A percentile compares a stretch with the other conserved stretches of the same genome.
phyloP scores from a whole-genome alignment of 2,113 vertebrate species.

The Microcebus lehilahytsara region DNA sequence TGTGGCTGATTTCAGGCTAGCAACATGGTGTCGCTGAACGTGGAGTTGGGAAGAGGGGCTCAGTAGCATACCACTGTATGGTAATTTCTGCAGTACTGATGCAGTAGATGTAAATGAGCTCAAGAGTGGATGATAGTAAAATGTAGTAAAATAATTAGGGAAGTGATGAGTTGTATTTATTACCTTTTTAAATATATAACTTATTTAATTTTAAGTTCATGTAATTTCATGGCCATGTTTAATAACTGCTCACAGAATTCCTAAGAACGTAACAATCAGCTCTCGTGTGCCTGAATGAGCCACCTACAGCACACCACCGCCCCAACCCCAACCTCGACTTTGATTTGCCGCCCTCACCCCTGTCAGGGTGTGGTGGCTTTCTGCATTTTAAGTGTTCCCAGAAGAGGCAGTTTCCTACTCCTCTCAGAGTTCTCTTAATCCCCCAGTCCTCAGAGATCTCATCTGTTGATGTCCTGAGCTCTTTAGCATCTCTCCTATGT shows the following conservation, averaged over 20 bases:
- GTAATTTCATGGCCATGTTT: neutral
- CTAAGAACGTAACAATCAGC: neutral
- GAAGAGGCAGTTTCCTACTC: neutral
- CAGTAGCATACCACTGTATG: neutral
- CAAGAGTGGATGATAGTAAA: neutral
- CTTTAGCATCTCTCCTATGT: neutral
- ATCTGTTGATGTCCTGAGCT: neutral
- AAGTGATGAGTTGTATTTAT: neutral
- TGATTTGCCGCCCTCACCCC: neutral
- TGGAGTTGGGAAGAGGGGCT: neutral
- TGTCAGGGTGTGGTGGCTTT: neutral
- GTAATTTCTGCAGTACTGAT: neutral
- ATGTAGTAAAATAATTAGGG: neutral
- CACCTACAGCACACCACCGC: neutral
- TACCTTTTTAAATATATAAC: conserved; percentile 18
- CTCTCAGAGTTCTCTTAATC: neutral
- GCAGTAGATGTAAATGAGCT: neutral
- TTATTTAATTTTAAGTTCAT: neutral
- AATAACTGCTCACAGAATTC: neutral
- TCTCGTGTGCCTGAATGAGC: neutral
- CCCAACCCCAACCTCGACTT: neutral
- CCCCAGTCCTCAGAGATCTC: neutral
- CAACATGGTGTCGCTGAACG: neutral
- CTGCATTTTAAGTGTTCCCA: neutral
- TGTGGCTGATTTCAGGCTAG: neutral